Evolutionary conservation across 2,888 invertebrate species (phyloP), one percentile per base, ranked within the genome.

Genomic region (Amitus sp.): DNA sequence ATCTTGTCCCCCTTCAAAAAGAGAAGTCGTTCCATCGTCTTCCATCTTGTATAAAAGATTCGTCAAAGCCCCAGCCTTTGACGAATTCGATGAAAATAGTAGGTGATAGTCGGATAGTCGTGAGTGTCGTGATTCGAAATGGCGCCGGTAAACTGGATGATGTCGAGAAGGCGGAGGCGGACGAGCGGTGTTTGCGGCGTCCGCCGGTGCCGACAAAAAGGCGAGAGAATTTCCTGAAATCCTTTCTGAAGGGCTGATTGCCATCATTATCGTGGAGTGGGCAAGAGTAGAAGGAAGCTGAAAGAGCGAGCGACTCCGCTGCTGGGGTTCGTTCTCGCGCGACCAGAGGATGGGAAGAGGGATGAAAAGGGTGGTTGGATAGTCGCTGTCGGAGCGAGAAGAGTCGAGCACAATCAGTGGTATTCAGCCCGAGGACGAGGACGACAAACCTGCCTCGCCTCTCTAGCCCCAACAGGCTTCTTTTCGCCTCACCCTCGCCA

Each of bases 181-280:
- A 73, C 72, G 74, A 77, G 73, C 80, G 78, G 78, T 80, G 80
- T 81, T 81, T 80, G 80, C 72, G 77, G 78, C 78, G 79, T 80
- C 79, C 80, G 78, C 73, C 68, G 75, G 73, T 52, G 62, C 80
- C 80, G 81, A 80, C 78, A 81, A 81, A 81, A 82, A 80, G 81
- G 80, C 80, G 81, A 82, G 81, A 80, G 81, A 82, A 82, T 81
- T 82, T 82, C 80, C 82, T 81, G 81, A 80, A 81, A 81, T 82
- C 80, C 79, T 81, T 80, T 82, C 78, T 79, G 76, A 80, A 77
- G 79, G 77, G 74, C 79, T 82, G 81, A 82, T 82, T 82, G 82
- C 81, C 81, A 79, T 82, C 80, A 82, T 82, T 81, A 82, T 77
- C 78, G 75, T 79, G 75, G 80, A 81, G 82, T 80, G 79, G 78